phyloP scores from a whole-genome alignment of 2,888 invertebrate genomes.

The Byasa hedistus region DNA sequence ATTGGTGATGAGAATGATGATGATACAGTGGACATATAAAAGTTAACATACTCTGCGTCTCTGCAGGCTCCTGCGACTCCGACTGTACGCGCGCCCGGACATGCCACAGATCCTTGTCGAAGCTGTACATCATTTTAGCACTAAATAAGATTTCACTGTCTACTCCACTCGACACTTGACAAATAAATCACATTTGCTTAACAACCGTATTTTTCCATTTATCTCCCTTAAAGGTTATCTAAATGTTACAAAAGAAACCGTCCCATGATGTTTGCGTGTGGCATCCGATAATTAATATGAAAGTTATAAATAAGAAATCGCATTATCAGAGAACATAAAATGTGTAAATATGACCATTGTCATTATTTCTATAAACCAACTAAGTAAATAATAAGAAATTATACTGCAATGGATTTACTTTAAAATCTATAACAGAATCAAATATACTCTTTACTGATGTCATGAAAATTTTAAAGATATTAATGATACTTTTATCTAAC shows the following conservation, averaged over 20 bases:
- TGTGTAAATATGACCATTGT: too few relatives aligned
- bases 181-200: not conserved
- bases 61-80: conserved; percentile 44
- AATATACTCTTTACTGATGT: too few relatives aligned
- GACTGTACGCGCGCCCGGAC: conserved; percentile 57
- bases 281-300: conserved; percentile 13
- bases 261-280: conserved; percentile 11
- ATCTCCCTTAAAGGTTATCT: conserved; percentile 23
- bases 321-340: too few relatives aligned
- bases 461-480: too few relatives aligned
- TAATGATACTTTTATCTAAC: too few relatives aligned
- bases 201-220: conserved; percentile 9
- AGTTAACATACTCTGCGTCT: conserved; percentile 40
- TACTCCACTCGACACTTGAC: conserved; percentile 5
- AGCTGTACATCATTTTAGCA: conserved; percentile 62
- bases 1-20: too few relatives aligned
- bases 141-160: conserved; percentile 5
- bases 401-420: too few relatives aligned
- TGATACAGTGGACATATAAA: not conserved
- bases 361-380: too few relatives aligned
- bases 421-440: too few relatives aligned
- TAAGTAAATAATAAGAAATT: too few relatives aligned
- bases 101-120: conserved; percentile 74
- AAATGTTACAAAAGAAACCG: conserved; percentile 1
- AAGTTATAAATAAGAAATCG: conserved; percentile 9